phyloP scores from a whole-genome alignment of 2,113 vertebrate species.

The Bufo gargarizans region DNA sequence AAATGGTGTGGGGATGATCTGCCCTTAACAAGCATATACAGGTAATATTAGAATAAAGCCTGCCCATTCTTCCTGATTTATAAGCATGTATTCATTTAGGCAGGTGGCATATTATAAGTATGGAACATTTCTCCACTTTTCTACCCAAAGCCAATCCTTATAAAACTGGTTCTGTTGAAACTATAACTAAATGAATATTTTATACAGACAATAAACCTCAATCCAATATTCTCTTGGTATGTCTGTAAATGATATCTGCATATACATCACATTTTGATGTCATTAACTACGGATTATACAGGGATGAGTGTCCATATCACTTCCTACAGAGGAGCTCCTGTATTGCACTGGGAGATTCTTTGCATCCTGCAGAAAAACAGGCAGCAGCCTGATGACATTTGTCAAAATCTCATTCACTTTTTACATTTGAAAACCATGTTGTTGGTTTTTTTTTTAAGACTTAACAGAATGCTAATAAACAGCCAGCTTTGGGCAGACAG shows the following conservation, averaged over 20 bases:
- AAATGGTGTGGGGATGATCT: no score
- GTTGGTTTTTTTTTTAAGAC: not conserved
- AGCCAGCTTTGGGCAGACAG: not conserved
- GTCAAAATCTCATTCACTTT: not conserved
- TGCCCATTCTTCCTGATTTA: no score
- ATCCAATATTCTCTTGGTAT: not conserved
- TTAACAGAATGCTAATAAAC: not conserved
- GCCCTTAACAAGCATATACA: no score
- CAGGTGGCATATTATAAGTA: not conserved
- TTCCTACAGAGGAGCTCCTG: not conserved
- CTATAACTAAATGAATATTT: not conserved
- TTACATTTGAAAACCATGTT: not conserved
- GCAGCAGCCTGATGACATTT: not conserved
- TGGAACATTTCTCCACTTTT: not conserved
- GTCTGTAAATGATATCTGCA: not conserved
- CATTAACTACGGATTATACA: not conserved
- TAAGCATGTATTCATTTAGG: not conserved
- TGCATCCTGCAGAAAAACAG: not conserved
- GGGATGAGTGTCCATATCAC: not conserved
- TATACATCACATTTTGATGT: not conserved
- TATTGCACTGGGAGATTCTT: not conserved
- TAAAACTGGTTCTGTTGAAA: not conserved
- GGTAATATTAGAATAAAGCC: no score
- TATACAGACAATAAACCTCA: not conserved
- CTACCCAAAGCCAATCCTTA: not conserved